A percentile compares a stretch with the other conserved stretches of the same genome.
These are phyloP conservation scores for Pao palembangensis DNA, from an alignment of 2,113 vertebrate species.

Conservation along the genomic window DNA sequence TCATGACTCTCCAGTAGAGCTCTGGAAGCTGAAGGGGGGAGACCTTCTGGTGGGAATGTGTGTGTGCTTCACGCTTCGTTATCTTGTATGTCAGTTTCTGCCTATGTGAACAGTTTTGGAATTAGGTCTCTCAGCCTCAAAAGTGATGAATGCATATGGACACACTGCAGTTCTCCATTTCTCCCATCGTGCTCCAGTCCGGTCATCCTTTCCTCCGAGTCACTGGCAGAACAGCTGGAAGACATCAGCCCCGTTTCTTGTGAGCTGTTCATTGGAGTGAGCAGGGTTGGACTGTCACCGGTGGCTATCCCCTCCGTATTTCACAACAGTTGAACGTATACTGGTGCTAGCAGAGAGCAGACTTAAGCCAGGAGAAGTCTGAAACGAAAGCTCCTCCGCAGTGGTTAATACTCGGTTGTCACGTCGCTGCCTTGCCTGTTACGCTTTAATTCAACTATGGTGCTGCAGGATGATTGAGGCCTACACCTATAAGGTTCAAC, in stretches of 20 bases:
- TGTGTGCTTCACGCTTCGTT: constrained; percentile 16
- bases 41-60: constrained; percentile 2
- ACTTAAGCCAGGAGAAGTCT: constrained; percentile 15
- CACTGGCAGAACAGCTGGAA: constrained; percentile 58
- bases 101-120: constrained; percentile 28
- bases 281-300: constrained; percentile 53
- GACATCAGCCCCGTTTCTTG: constrained; percentile 59
- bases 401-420: constrained; percentile 16
- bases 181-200: constrained; percentile 22
- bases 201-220: constrained; percentile 26
- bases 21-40: constrained; percentile 13
- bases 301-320: constrained; percentile 20
- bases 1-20: constrained; percentile 3
- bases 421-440: constrained; percentile 4
- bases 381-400: not conserved
- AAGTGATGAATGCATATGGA: constrained; percentile 46
- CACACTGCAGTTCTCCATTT: constrained; percentile 32
- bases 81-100: not conserved
- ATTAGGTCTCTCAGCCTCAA: constrained; percentile 32
- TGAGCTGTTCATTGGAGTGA: constrained; percentile 54
- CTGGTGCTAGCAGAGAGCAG: constrained; percentile 10
- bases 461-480: constrained; percentile 4
- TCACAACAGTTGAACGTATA: constrained; percentile 10
- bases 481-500: not conserved
- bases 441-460: not conserved